phyloP scores from a whole-genome alignment of 2,797 vertebrate genomes.

The Pangasius djambal region DNA sequence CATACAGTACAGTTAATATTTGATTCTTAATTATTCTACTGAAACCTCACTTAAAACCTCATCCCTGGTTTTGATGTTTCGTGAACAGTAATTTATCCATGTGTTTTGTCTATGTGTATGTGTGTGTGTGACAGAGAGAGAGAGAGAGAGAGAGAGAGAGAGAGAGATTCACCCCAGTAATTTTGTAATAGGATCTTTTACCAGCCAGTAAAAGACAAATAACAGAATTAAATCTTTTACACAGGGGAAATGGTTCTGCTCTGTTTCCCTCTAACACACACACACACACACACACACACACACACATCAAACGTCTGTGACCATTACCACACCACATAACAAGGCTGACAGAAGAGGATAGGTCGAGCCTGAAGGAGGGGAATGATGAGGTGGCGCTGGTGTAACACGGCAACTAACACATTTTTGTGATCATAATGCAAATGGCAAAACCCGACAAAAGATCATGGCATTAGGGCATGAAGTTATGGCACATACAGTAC shows the following conservation, averaged over 20 bases:
- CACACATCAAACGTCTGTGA: neutral
- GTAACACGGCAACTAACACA: neutral
- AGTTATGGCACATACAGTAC: neutral
- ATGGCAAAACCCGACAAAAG: neutral
- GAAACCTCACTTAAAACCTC: too few species aligned
- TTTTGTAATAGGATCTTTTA: conserved; percentile 29
- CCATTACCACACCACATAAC: conserved; percentile 59
- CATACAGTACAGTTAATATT: too few species aligned
- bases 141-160: neutral
- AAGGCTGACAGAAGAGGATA: neutral
- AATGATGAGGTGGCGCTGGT: neutral
- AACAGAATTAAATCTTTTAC: conserved; percentile 30
- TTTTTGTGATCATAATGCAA: neutral
- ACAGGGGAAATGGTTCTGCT: conserved; percentile 5
- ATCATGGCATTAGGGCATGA: neutral
- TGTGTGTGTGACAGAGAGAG: neutral
- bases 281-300: neutral
- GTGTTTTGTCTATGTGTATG: conserved; percentile 55
- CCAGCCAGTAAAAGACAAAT: conserved; percentile 34
- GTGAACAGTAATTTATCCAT: neutral
- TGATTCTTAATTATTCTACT: too few species aligned
- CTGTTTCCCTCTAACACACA: neutral
- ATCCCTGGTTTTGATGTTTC: too few species aligned
- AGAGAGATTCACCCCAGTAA: conserved; percentile 6
- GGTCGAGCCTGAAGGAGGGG: neutral